Evolutionary conservation across 2,113 vertebrate genomes (phyloP), one percentile per base, ranked within the genome.

Genomic region (Corythaixoides concolor): DNA sequence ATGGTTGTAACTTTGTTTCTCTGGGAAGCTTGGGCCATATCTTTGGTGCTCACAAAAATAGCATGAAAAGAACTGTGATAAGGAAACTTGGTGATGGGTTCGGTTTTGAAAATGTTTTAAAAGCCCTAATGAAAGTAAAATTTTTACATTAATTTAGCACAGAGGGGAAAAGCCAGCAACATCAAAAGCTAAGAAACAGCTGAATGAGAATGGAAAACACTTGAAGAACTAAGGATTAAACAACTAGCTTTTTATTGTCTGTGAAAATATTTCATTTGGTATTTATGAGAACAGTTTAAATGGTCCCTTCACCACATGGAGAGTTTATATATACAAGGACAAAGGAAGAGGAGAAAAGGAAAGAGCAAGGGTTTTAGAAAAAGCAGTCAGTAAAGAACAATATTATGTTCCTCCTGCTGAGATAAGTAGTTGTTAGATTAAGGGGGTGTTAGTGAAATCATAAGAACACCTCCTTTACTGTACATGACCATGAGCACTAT

Each of bases 211-310:
- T 56, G 24, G 62, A 90, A 96, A 96, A 90, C 80, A 86, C 74
- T 73, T 77, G 89, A 93, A 96, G 83, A 60, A 55, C 82, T 88
- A 90, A 93, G 63, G 62, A 93, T 91, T 87, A 96, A 95, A 95
- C 86, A 95, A 82, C 70, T 93, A 87, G 87, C 5, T 18, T 91
- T 97, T 92, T 95, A 85, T 89, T 90, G 41, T 85, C 88, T 96
- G 56, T 62, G 69, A 96, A 92, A 96, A 79, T 97, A 96, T 97
- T 97, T 96, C 17, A 81, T 87, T 96, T 96, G 75, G n/a, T 95
- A 90, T 97, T 96, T 95, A 93, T 67, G 81, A 66, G 72, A 94
- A 93, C 85, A 72, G 85, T 89, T 95, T 91, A 94, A 88, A 86
- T 59, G 53, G 83, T 82, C 70, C 59, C 60, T 95, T 94, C 72